These are phyloP conservation scores for Spodoptera picta DNA, from an alignment of 2,888 invertebrate species.

Conservation along the genomic window DNA sequence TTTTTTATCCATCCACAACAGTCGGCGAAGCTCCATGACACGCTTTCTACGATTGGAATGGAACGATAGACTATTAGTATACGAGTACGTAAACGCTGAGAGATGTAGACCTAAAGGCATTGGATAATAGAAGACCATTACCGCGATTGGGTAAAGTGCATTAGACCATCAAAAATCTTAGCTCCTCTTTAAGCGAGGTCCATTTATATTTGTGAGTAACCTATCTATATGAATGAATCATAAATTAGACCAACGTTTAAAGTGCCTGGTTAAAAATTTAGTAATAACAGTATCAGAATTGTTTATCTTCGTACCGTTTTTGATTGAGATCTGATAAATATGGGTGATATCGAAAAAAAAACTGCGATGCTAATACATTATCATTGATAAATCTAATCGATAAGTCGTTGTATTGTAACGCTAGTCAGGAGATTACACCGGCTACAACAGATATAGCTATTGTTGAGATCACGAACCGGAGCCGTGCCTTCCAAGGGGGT, in stretches of 20 bases:
- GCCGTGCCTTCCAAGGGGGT: slow-evolving; percentile 70
- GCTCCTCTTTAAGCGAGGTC: slow-evolving; percentile 4
- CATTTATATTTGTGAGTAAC: slow-evolving; percentile 11
- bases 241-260: not conserved
- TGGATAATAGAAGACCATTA: slow-evolving; percentile 32
- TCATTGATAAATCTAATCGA: slow-evolving; percentile 30
- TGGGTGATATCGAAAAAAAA: slow-evolving; percentile 9
- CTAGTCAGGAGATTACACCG: slow-evolving; percentile 46
- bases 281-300: not conserved
- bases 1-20: slow-evolving; percentile 71
- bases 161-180: slow-evolving; percentile 27
- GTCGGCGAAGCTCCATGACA: slow-evolving; percentile 73
- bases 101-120: slow-evolving; percentile 35
- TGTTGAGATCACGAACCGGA: slow-evolving; percentile 67
- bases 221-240: slow-evolving; percentile 4
- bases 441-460: slow-evolving; percentile 51
- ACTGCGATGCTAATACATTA: slow-evolving; percentile 10
- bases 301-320: slow-evolving; percentile 11
- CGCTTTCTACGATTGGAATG: slow-evolving; percentile 77
- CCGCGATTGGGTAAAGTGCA: slow-evolving; percentile 39
- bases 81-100: slow-evolving; percentile 41
- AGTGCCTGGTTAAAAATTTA: not conserved
- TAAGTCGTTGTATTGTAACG: slow-evolving; percentile 37
- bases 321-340: slow-evolving; percentile 1
- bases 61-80: slow-evolving; percentile 47